Evolutionary conservation across 2,888 invertebrate genomes (phyloP).

Genomic region (Melipona beecheii): DNA sequence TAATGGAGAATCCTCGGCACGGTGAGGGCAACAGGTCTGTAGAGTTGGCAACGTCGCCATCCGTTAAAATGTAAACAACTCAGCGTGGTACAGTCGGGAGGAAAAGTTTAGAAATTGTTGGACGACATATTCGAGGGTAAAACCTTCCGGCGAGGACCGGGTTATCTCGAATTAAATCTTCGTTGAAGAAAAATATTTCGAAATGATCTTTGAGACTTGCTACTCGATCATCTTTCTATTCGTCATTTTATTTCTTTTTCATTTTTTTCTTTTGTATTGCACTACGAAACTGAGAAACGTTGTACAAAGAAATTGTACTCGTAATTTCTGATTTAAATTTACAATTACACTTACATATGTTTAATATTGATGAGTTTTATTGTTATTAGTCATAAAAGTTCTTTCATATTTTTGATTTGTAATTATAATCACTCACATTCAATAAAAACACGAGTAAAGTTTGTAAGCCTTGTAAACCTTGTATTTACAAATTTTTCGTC

Average conservation of each 20-base stretch:
- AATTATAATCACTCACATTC: no score
- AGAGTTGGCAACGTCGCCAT: slow-evolving; percentile 81
- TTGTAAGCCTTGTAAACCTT: no score
- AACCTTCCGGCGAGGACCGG: slow-evolving; percentile 22
- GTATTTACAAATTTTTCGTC: no score
- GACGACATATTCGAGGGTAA: slow-evolving; percentile 46
- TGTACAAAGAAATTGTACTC: neutral
- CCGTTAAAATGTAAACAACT: slow-evolving; percentile 83
- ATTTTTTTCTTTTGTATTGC: no score
- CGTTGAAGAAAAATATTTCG: neutral
- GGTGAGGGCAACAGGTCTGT: slow-evolving; percentile 79
- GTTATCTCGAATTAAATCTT: slow-evolving; percentile 14
- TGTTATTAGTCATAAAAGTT: no score
- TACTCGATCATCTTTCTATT: neutral
- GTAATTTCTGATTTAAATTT: no score
- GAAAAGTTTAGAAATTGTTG: slow-evolving; percentile 55
- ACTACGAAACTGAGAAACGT: neutral
- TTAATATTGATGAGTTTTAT: no score
- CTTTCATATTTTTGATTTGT: no score
- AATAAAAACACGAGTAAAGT: no score
- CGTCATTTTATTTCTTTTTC: neutral
- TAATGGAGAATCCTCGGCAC: slow-evolving; percentile 73
- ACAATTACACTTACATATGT: no score
- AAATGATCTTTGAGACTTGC: neutral
- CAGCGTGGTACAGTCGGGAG: slow-evolving; percentile 77